Conservation (phyloP, 2,797 vertebrate genomes). For the Nyctibius grandis region DNA sequence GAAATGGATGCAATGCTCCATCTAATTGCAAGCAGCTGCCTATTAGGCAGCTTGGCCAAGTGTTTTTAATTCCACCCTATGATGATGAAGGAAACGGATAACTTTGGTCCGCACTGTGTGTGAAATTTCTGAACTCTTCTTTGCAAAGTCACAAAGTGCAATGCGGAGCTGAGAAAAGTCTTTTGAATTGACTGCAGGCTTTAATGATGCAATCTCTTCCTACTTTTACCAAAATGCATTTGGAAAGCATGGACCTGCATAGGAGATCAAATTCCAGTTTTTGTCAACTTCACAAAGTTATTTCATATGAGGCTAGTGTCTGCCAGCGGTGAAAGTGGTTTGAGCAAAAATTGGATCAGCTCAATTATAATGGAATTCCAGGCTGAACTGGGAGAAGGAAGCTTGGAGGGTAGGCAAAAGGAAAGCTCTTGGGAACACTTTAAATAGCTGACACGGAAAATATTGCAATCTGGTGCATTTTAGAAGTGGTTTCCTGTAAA, state of each 20-base stretch:
- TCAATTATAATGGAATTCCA: slow-evolving; percentile 59
- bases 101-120: slow-evolving; percentile 35
- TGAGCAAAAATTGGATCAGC: slow-evolving; percentile 41
- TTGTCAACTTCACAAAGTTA: slow-evolving; percentile 53
- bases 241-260: slow-evolving; percentile 52
- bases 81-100: slow-evolving; percentile 67
- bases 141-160: slow-evolving; percentile 49
- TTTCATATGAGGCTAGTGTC: slow-evolving; percentile 44
- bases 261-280: slow-evolving; percentile 55
- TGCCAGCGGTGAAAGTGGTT: slow-evolving; percentile 65
- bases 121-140: slow-evolving; percentile 46
- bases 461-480: slow-evolving; percentile 64
- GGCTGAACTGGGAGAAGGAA: slow-evolving; percentile 43
- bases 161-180: slow-evolving; percentile 31
- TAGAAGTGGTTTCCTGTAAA: slow-evolving; percentile 66
- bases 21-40: slow-evolving; percentile 77
- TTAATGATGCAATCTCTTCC: slow-evolving; percentile 49
- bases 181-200: slow-evolving; percentile 52
- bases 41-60: slow-evolving; percentile 64
- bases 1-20: slow-evolving; percentile 65
- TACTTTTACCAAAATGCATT: slow-evolving; percentile 58
- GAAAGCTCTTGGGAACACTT: slow-evolving; percentile 43
- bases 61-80: slow-evolving; percentile 69
- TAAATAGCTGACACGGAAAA: slow-evolving; percentile 63
- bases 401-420: slow-evolving; percentile 39